Evolutionary conservation across 2,888 invertebrate genomes (phyloP), one percentile per base, ranked within the genome.

Genomic region (Plebejus anna): DNA sequence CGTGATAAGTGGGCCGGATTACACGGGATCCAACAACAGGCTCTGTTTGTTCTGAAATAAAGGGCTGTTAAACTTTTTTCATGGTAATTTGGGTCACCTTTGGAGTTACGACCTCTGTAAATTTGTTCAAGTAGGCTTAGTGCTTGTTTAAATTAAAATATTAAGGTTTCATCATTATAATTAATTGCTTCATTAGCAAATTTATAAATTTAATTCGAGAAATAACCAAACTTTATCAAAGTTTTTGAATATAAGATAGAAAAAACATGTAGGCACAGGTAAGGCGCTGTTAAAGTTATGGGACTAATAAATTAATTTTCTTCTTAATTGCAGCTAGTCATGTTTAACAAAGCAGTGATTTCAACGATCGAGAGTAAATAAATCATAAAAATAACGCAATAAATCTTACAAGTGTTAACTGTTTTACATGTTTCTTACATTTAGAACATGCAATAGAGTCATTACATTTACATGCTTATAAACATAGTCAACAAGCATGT

Each of bases 51-150:
- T 86, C 91, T 90, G 90, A 92, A 92, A 93, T 92, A 92, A 93
- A 93, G 92, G 92, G 92, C 89, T 91, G 90, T 91, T 92, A 91
- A 93, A 92, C 89, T 90, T 93, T 93, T 93, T 93, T 91, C 90
- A 90, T 89, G 91, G 90, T 88, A 92, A 94, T 94, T 93, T 92
- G 91, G 93, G 93, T 92, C 92, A 93, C 92, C 90, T 93, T 92
- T 86, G 86, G 89, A 90, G 91, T 88, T 88, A 90, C 86, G 89
- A 87, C 89, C 86, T 88, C 82, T 91, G 89, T 92, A 90, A 93
- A 93, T 92, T 91, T 90, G 90, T 91, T 90, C 90, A 92, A 93
- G 91, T 90, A 90, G 90, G 90, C 90, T 90, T 90, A 90, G 86
- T 83, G 83, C 85, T 84, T 86, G 86, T 89, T 88, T 86, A 88